Percentiles rank a stretch among this genome's conserved stretches.
phyloP scores from a whole-genome alignment of 1,140 invertebrate species.

The Aradophagus sp. region DNA sequence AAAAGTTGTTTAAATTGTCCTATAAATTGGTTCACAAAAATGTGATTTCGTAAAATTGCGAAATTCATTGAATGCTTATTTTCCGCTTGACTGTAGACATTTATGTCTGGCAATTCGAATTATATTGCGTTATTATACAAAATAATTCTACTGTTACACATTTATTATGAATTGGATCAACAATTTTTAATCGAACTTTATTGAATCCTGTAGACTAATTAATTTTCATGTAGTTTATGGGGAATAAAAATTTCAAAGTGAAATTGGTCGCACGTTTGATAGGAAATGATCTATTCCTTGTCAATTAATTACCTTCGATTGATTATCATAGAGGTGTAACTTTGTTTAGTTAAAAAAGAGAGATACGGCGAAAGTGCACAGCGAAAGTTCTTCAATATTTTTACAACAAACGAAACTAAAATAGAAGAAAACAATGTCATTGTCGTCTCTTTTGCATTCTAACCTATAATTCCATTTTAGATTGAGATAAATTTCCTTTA shows the following conservation, averaged over 20 bases:
- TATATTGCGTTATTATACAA: slow-evolving; percentile 14
- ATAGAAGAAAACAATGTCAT: slow-evolving; percentile 4
- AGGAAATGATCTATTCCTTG: slow-evolving; percentile 19
- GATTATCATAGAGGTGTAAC: slow-evolving; percentile 25
- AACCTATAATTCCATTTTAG: background rate
- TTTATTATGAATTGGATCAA: too few species aligned
- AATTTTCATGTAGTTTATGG: too few species aligned
- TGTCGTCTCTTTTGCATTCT: background rate
- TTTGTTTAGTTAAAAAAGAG: slow-evolving; percentile 9
- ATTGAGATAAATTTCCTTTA: background rate
- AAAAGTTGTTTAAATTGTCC: too few species aligned
- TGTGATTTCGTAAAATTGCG: too few species aligned
- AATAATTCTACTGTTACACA: too few species aligned
- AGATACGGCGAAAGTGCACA: slow-evolving; percentile 17
- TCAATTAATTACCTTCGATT: slow-evolving; percentile 20
- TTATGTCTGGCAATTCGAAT: too few species aligned
- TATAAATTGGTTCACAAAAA: too few species aligned
- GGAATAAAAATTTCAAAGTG: slow-evolving; percentile 3
- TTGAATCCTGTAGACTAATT: too few species aligned
- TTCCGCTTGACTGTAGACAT: too few species aligned
- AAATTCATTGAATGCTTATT: too few species aligned
- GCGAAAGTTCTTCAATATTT: slow-evolving; percentile 20
- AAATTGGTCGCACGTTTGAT: slow-evolving; percentile 20
- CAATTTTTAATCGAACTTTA: too few species aligned
- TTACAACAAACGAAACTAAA: too few species aligned